A percentile compares a stretch with the other conserved stretches of the same genome.
phyloP scores from a whole-genome alignment of 2,797 vertebrate species.

The Hylomyscus alleni region DNA sequence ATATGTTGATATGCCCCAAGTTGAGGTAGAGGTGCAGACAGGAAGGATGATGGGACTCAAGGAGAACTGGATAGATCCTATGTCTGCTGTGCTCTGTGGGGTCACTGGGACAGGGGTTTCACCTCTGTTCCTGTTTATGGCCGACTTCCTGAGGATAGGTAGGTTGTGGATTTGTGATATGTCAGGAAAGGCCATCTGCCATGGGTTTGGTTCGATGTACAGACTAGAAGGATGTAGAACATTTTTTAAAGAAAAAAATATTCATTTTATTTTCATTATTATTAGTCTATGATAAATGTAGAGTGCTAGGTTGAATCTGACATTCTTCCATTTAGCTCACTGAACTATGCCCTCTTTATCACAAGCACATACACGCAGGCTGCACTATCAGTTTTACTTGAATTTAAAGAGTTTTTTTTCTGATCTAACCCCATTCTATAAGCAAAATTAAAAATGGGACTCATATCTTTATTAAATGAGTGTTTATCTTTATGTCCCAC shows the following conservation, averaged over 20 bases:
- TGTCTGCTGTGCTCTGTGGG: no score
- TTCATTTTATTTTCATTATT: constrained; percentile 39
- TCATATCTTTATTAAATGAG: constrained; percentile 42
- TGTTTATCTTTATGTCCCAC: not conserved
- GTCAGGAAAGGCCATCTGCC: no score
- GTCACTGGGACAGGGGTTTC: no score
- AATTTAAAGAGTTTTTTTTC: constrained; percentile 58
- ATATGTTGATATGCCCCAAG: no score
- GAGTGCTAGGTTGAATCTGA: constrained; percentile 17
- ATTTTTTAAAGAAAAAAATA: not conserved
- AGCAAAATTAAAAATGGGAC: constrained; percentile 19
- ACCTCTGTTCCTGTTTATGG: no score
- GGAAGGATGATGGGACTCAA: no score
- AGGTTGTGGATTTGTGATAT: no score
- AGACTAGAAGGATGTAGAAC: no score
- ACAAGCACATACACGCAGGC: not conserved
- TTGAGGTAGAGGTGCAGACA: no score
- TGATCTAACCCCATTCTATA: constrained; percentile 19
- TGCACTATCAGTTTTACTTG: constrained; percentile 7
- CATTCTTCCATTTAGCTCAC: constrained; percentile 50
- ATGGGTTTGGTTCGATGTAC: no score
- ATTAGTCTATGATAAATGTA: constrained; percentile 22
- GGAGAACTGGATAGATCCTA: no score
- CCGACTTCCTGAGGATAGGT: no score
- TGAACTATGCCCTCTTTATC: constrained; percentile 28